Evolutionary conservation across 2,113 vertebrate species (phyloP).

Genomic region (Calonectris borealis): DNA sequence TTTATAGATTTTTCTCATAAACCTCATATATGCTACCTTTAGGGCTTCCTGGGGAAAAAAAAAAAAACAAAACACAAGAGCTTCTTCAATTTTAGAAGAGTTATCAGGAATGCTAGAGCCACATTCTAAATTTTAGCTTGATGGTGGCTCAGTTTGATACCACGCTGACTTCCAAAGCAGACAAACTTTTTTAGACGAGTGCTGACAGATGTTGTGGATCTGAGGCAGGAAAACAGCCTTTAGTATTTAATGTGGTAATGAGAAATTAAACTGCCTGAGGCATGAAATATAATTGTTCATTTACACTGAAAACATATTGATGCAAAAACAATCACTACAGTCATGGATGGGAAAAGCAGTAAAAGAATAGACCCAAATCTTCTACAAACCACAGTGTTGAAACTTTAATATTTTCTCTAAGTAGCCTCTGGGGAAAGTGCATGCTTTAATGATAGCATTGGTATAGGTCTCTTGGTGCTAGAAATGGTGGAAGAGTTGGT

Average conservation of each 20-base stretch:
- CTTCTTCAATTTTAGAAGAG: neutral
- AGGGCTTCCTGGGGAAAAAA: neutral
- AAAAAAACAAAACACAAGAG: neutral
- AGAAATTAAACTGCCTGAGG: constrained; percentile 28
- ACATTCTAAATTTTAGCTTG: neutral
- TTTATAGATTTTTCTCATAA: neutral
- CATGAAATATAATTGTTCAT: constrained; percentile 21
- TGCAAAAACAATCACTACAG: neutral
- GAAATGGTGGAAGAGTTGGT: neutral
- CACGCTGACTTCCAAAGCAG: neutral
- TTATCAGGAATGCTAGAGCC: neutral
- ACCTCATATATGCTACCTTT: neutral
- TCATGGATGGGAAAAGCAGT: neutral
- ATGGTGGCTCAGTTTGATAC: neutral
- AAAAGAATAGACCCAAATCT: neutral
- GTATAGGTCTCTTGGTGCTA: neutral
- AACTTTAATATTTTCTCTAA: neutral
- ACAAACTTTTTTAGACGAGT: neutral
- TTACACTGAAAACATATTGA: constrained; percentile 23
- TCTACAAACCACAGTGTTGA: neutral
- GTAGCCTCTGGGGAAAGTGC: neutral
- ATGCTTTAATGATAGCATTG: neutral
- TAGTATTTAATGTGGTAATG: constrained; percentile 27
- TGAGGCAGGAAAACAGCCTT: constrained; percentile 34
- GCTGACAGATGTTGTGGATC: constrained; percentile 13